Evolutionary conservation across 1,140 invertebrate genomes (phyloP), one percentile per base, ranked within the genome.

Genomic region (Ips typographus): DNA sequence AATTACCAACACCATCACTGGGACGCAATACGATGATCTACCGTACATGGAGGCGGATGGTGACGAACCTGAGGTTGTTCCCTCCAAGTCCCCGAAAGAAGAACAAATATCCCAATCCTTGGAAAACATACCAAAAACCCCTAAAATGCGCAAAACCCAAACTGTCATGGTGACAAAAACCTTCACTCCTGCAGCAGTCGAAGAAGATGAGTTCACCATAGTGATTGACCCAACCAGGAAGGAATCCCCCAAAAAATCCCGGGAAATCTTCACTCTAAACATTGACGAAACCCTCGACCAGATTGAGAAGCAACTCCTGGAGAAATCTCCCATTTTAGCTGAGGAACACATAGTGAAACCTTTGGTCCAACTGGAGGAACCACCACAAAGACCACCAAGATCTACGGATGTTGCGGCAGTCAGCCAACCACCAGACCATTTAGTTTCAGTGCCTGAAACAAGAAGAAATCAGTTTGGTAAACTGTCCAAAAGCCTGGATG

Each of bases 141-240:
- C 59, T 3, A 72, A 72, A 60, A 38, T 68, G 2, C 73, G 67
- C 47, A 67, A 75, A 71, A 68, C 65, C 52, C 55, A 72, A 65
- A 71, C 65, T 3, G 44, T 74, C 55, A 64, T 73, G 41, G 49
- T 76, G 1, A 73, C 58, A 3, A 77, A 76, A 62, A 75, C 70
- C 4, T 72, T 77, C 40, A 61, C 72, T 51, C 77, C 77, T 2
- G 62, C 73, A 36, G 67, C 76, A 4, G 73, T 76, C 39, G 73
- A 78, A 70, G 72, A 72, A 63, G 77, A 76, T 68, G 74, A 77
- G 57, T 77, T 77, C 70, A 73, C 72, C 3, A 72, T 78, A 37
- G 60, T 72, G 38, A 71, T 78, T 40, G 73, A 77, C 55, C 73
- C 73, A 7, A 77, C 72, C 2, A 73, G 51, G 52, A 77, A 72